Base-by-base conservation (phyloP, 2,888 invertebrate species). In the Chrysopilus asiliformis region DNA sequence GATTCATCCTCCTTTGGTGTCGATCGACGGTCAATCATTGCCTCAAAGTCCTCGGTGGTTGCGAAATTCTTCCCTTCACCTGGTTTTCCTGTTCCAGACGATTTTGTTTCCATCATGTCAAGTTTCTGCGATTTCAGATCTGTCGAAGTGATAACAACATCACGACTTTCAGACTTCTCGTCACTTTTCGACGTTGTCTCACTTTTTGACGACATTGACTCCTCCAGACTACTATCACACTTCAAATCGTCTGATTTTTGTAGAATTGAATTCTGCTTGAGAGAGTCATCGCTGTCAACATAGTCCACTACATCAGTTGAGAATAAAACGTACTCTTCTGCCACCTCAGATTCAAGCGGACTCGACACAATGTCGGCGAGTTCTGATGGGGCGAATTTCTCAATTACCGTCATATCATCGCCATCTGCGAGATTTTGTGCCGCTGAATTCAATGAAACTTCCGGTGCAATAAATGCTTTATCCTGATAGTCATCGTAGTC, bases 31-130 rank as follows among this genome's bases (percentile, higher is more conserved):
- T 76, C 75, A 25, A 76, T 76, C 14, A 76, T 55, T 43, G 74
- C 72, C 48, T 76, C 75, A 47, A 75, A 76, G 51, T 76, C 76
- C 55, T 75, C 75, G 45, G 73, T 72, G 0, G 76, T 74, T 1
- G 72, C 70, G 40, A 76, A 70, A 44, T 38, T 44, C 1, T 71
- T 70, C 47, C 74, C 74, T 46, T 76, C 74, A 0, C 74, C 73
- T 2, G 74, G 72, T 46, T 72, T 73, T 0, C 66, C 64, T 59
- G 59, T 42, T 42, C 3, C 43, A 43, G 20, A 28, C 36, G 32
- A 42, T 35, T 18, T 35, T 5, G 18, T 4, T 18, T 36, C 36
- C 3, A 38, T 19, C n/a, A n/a, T n/a, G n/a, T n/a, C n/a, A n/a
- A n/a, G n/a, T n/a, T n/a, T n/a, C n/a, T n/a, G n/a, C 38, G 32